Evolutionary conservation across 2,113 vertebrate genomes (phyloP).

Genomic region (Crotalus tigris): DNA sequence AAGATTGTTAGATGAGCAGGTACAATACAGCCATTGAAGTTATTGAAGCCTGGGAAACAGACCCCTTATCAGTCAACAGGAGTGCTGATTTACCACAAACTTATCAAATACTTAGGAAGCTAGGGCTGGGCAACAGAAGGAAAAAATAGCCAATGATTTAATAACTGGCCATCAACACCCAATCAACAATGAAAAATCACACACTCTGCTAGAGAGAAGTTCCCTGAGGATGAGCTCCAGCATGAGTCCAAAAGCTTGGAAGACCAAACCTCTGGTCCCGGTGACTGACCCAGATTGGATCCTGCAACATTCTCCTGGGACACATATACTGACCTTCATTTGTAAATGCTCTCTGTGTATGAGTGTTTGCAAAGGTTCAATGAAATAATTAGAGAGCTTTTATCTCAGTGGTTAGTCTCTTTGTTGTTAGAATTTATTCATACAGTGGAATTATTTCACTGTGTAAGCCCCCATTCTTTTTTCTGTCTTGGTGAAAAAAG

Average conservation of each 20-base stretch:
- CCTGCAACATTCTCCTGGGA: background rate
- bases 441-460: background rate
- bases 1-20: background rate
- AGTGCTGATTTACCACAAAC: background rate
- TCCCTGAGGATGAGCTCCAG: background rate
- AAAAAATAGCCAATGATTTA: background rate
- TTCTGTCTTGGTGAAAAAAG: background rate
- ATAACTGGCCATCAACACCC: background rate
- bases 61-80: background rate
- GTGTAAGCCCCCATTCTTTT: rapidly evolving
- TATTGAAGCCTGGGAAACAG: background rate
- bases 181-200: background rate
- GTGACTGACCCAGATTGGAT: background rate
- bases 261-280: background rate
- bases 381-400: background rate
- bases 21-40: background rate
- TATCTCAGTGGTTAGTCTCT: background rate
- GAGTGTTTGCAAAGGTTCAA: background rate
- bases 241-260: background rate
- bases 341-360: background rate
- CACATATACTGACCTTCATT: background rate
- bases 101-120: background rate
- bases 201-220: background rate
- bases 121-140: background rate
- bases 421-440: background rate